phyloP scores from a whole-genome alignment of 30 jellyfish, hydroid and myxozoan genomes.

The Aurelia sp. region DNA sequence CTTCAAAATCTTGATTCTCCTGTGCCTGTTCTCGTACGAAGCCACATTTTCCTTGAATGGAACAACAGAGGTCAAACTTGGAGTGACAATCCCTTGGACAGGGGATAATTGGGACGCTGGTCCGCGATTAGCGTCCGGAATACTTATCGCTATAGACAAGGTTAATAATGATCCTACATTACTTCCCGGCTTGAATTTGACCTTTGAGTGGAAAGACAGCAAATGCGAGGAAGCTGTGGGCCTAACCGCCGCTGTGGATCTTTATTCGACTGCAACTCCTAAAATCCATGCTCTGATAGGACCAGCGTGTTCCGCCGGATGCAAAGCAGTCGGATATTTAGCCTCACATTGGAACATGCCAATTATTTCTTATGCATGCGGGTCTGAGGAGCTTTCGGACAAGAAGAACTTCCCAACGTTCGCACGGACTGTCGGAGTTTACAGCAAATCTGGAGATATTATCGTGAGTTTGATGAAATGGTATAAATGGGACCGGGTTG shows the following conservation, averaged over 20 bases:
- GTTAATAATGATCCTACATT: constrained; percentile 70
- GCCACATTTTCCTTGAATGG: too few species aligned
- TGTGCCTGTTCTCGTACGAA: too few species aligned
- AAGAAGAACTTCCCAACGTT: constrained; percentile 65
- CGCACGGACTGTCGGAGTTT: constrained; percentile 91
- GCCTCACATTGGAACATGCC: constrained; percentile 89
- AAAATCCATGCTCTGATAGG: constrained; percentile 84
- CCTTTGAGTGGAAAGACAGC: constrained; percentile 83
- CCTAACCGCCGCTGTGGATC: constrained; percentile 70
- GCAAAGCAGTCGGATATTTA: constrained; percentile 75
- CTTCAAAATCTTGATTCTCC: too few species aligned
- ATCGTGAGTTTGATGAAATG: constrained; percentile 75
- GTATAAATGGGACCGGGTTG: constrained; percentile 82
- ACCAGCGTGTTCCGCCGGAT: constrained; percentile 94
- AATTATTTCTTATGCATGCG: constrained; percentile 89
- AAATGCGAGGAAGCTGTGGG: constrained; percentile 81
- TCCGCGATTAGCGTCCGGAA: constrained; percentile 89
- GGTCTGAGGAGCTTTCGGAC: constrained; percentile 67
- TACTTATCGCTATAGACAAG: constrained; percentile 73
- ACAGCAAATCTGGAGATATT: constrained; percentile 80
- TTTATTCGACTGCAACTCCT: constrained; percentile 25
- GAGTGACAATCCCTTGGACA: constrained; percentile 91
- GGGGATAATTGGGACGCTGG: constrained; percentile 91
- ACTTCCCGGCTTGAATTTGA: constrained; percentile 73
- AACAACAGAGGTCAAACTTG: constrained; percentile 53